These are phyloP conservation scores for Orgyia antiqua DNA, from an alignment of 2,888 invertebrate genomes.

Conservation along the genomic window DNA sequence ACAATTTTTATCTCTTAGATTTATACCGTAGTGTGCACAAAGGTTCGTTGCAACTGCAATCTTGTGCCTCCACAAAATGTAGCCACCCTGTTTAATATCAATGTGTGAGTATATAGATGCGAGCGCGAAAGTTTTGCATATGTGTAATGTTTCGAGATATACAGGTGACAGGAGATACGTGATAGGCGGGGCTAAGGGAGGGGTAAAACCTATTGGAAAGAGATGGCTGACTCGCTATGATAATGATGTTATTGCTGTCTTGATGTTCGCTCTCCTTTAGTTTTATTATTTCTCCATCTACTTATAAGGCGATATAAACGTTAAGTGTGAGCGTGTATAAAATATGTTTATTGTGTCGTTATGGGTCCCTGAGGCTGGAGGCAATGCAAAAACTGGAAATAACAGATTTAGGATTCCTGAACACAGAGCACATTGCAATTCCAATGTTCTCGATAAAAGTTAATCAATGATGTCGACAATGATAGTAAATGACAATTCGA, in stretches of 20 bases:
- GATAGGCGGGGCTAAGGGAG: slow-evolving; percentile 70
- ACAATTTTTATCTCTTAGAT: slow-evolving; percentile 76
- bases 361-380: slow-evolving; percentile 43
- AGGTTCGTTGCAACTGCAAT: slow-evolving; percentile 30
- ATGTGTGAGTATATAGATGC: slow-evolving; percentile 45
- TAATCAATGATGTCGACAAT: too few relatives aligned
- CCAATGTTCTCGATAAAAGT: too few relatives aligned
- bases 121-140: slow-evolving; percentile 76
- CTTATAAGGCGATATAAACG: slow-evolving; percentile 76
- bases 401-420: slow-evolving; percentile 62
- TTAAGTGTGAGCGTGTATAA: slow-evolving; percentile 74
- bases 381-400: slow-evolving; percentile 71
- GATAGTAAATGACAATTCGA: too few relatives aligned
- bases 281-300: slow-evolving; percentile 77
- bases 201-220: slow-evolving; percentile 75
- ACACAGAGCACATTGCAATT: slow-evolving; percentile 45
- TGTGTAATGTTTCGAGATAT: slow-evolving; percentile 78
- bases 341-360: slow-evolving; percentile 74
- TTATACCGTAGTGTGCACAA: slow-evolving; percentile 52
- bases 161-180: slow-evolving; percentile 76
- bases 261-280: slow-evolving; percentile 73
- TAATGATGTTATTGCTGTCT: slow-evolving; percentile 79
- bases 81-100: slow-evolving; percentile 24
- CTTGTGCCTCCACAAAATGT: slow-evolving; percentile 17
- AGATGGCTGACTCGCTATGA: slow-evolving; percentile 76